Base-by-base conservation (phyloP, 1,140 invertebrate genomes). In the Trissolcus basalis region DNA sequence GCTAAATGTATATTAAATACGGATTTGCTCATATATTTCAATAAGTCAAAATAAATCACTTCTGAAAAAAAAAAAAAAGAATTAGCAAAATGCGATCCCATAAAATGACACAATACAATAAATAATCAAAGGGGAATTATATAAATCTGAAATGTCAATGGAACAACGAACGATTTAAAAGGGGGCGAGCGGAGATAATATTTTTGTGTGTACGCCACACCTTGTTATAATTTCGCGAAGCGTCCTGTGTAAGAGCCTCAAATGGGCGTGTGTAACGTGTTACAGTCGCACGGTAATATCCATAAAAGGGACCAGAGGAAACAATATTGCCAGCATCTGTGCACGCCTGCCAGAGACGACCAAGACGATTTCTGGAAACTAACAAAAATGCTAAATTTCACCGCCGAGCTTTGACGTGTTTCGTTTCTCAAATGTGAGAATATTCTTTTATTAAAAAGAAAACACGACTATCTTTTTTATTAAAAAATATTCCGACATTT, bases 261-360 rank as follows among this genome's bases (percentile, higher is more conserved):
- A 73, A 70, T 75, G 60, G 71, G 39, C 53, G 68, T 71, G 77
- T 68, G 73, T 73, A 68, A 75, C 19, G 19, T 44, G 59, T 73
- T 65, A 65, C 44, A 72, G 77, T 67, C 65, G 79, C 78, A 80
- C 79, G 80, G 85, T 81, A 86, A 86, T 87, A 87, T 86, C 85
- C 86, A 87, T 87, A 86, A 87, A 87, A 86, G 81, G 81, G 80
- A 84, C 81, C 81, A 69, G 78, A 80, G 81, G 77, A 86, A 86
- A 84, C 83, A 87, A 87, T 87, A 87, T 87, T 81, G 81, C 72
- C 74, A 67, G 81, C 85, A 87, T 86, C 84, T 87, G 86, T 81
- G 82, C 65, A 50, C 69, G 61, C 68, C 45, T 61, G 73, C 45
- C 68, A 47, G 56, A 39, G 65, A 45, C 72, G 67, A 74, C 61